Conservation (phyloP, 2,797 vertebrate species). For the Lepus oiostolus region DNA sequence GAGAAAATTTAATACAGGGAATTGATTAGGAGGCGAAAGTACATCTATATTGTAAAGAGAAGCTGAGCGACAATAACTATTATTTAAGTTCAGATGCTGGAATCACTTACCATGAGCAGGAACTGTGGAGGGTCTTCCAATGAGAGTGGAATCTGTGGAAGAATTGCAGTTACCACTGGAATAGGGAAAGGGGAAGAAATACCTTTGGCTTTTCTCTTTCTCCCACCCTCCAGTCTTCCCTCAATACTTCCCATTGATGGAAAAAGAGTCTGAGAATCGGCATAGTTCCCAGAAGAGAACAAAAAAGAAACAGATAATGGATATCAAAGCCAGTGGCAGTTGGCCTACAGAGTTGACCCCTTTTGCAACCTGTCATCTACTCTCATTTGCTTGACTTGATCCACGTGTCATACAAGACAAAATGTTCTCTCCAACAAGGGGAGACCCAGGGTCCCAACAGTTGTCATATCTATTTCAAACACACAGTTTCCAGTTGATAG, state of each 20-base stretch:
- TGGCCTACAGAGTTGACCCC: not conserved
- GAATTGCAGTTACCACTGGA: not conserved
- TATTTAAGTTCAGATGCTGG: not conserved
- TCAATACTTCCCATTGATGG: not conserved
- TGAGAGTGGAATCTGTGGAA: not conserved
- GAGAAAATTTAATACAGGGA: not conserved
- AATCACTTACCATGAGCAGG: not conserved
- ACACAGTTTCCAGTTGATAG: not conserved
- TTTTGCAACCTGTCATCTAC: not conserved
- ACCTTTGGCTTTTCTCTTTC: not conserved
- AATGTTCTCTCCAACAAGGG: not conserved
- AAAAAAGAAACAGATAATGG: not conserved
- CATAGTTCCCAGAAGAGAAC: not conserved
- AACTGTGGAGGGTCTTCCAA: not conserved
- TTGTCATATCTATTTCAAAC: not conserved
- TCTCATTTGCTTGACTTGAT: not conserved
- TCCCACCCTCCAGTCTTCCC: not conserved
- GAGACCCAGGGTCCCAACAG: not conserved
- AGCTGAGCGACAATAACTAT: not conserved
- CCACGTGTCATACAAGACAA: not conserved
- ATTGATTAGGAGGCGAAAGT: not conserved
- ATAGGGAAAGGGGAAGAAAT: not conserved
- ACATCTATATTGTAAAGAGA: not conserved
- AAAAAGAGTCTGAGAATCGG: not conserved
- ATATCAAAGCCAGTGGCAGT: not conserved